A percentile compares a stretch with the other conserved stretches of the same genome.
phyloP scores from a whole-genome alignment of 1,140 invertebrate species.

The Papilio machaon region DNA sequence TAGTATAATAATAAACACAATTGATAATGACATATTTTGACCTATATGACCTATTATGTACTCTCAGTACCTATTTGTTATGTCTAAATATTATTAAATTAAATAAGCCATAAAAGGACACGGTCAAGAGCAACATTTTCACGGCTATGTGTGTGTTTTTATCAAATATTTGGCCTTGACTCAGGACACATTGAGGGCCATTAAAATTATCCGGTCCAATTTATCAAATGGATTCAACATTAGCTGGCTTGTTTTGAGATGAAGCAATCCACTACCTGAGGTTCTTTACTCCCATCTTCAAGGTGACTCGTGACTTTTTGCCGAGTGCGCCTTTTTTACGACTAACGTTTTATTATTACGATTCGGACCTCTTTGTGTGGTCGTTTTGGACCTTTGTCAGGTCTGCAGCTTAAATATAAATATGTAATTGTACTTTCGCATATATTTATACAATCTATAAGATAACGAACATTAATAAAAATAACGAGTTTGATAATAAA shows the following conservation, averaged over 20 bases:
- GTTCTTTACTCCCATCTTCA: constrained; percentile 70
- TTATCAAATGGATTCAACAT: constrained; percentile 60
- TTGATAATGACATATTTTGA: too few relatives aligned
- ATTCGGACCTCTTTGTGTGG: constrained; percentile 70
- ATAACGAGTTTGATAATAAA: neutral
- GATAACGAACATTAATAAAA: neutral
- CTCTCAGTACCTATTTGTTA: too few relatives aligned
- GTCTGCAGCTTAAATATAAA: neutral
- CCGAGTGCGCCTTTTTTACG: constrained; percentile 62
- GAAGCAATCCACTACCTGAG: constrained; percentile 79
- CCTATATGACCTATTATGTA: too few relatives aligned
- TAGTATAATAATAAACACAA: too few relatives aligned
- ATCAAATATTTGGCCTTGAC: neutral
- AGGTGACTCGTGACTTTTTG: constrained; percentile 78
- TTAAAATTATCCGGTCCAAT: constrained; percentile 55
- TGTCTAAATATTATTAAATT: neutral
- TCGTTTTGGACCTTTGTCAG: constrained; percentile 42
- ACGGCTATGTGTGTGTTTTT: neutral
- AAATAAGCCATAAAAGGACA: neutral
- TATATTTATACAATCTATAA: neutral
- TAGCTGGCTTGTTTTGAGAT: constrained; percentile 65
- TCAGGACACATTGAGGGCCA: constrained; percentile 37
- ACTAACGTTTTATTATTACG: constrained; percentile 62
- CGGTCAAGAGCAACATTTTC: neutral
- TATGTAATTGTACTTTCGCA: neutral